A percentile compares a stretch with the other conserved stretches of the same genome.
Evolutionary conservation across 2,888 invertebrate species (phyloP).

Genomic region (Cantharis flavilabris): DNA sequence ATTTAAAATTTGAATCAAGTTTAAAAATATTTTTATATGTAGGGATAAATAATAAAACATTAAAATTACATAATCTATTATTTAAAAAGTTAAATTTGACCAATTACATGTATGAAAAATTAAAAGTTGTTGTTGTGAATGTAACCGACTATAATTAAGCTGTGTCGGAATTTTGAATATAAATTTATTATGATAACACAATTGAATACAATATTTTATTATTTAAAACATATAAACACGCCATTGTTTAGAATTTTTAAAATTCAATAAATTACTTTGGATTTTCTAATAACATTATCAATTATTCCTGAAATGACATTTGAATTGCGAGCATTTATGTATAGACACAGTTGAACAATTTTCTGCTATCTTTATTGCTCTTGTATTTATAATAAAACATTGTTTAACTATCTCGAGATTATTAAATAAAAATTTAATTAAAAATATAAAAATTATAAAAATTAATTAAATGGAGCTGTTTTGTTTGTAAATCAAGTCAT

Average conservation of each 20-base stretch:
- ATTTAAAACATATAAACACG: not conserved
- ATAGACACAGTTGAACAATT: not conserved
- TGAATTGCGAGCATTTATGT: not conserved
- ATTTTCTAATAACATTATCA: not conserved
- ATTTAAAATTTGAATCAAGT: too few relatives aligned
- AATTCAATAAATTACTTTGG: not conserved
- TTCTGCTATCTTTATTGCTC: not conserved
- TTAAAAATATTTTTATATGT: too few relatives aligned
- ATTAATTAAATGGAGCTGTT: not conserved
- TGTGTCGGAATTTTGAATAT: not conserved
- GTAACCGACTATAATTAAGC: not conserved
- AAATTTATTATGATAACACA: not conserved
- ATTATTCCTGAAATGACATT: not conserved
- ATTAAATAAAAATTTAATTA: not conserved
- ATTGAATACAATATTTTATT: not conserved
- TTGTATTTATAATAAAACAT: not conserved
- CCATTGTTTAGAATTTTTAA: not conserved
- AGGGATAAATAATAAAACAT: too few relatives aligned
- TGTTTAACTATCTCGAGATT: not conserved
- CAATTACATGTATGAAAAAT: not conserved
- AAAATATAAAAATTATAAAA: not conserved
- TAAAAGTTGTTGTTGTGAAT: not conserved
- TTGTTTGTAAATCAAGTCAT: conserved; percentile 1
- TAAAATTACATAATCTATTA: too few relatives aligned
- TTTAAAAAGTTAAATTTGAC: too few relatives aligned